These are phyloP conservation scores for Capitulum mitella DNA, from an alignment of 2,888 invertebrate genomes.

Conservation along the genomic window DNA sequence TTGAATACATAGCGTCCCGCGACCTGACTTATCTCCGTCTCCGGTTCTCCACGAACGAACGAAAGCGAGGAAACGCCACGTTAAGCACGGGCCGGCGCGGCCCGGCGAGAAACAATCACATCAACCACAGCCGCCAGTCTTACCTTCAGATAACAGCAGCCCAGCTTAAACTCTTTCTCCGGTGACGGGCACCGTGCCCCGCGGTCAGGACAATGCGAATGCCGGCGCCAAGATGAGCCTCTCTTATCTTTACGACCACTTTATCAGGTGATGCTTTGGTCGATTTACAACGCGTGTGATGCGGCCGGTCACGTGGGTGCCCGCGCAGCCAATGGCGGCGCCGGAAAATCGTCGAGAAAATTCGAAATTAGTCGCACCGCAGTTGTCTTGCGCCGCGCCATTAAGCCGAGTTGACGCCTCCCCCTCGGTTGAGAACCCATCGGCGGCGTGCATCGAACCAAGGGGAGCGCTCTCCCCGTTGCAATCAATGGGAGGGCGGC, in stretches of 20 bases:
- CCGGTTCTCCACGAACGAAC: not conserved
- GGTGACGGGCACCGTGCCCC: not conserved
- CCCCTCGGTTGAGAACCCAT: not conserved
- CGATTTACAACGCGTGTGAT: conserved; percentile 24
- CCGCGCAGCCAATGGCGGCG: conserved; percentile 23
- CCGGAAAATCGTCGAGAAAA: conserved; percentile 21
- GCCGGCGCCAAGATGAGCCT: conserved; percentile 22
- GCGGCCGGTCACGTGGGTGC: conserved; percentile 18
- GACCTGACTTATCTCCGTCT: not conserved
- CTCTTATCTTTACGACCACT: conserved; percentile 24
- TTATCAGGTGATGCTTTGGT: conserved; percentile 25
- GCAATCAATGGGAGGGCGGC: not conserved
- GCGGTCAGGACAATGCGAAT: conserved; percentile 19
- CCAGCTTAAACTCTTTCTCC: not conserved
- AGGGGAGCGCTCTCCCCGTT: not conserved
- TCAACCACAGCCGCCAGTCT: not conserved
- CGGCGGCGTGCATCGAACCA: not conserved
- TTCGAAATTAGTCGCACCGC: conserved; percentile 24
- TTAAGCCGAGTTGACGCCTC: conserved; percentile 23
- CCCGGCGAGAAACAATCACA: not conserved
- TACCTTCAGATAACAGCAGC: not conserved
- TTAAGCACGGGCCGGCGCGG: not conserved
- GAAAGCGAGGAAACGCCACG: not conserved
- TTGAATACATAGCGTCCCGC: not conserved
- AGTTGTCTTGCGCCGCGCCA: conserved; percentile 24